These are phyloP conservation scores for Paracentrotus lividus DNA, from an alignment of 53 echinoderm and acorn worm species.

Conservation along the genomic window DNA sequence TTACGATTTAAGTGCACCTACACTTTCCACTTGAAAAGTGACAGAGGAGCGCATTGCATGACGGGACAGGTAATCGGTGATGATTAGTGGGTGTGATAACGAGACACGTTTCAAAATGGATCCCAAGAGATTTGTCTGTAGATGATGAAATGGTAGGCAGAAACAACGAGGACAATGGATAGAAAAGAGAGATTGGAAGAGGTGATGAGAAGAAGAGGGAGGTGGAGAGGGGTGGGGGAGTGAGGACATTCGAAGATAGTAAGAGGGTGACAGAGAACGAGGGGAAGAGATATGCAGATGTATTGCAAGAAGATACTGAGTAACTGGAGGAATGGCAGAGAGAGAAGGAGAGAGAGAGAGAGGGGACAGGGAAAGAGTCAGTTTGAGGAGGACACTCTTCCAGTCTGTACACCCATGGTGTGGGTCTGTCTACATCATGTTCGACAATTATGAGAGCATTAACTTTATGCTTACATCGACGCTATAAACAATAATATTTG, in stretches of 20 bases:
- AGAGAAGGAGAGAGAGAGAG: not conserved
- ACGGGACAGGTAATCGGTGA: not conserved
- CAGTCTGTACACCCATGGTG: no score
- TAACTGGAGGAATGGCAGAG: no score
- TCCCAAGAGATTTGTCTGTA: not conserved
- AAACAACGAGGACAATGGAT: not conserved
- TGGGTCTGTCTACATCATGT: no score
- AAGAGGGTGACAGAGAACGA: not conserved
- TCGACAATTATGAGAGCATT: no score
- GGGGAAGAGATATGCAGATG: not conserved
- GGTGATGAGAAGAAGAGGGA: no score
- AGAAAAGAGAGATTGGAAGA: not conserved
- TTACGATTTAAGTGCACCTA: not conserved
- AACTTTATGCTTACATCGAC: no score
- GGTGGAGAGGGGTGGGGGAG: not conserved
- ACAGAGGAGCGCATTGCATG: not conserved
- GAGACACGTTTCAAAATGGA: not conserved
- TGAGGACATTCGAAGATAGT: not conserved
- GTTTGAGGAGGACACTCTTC: no score
- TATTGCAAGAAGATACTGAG: no score
- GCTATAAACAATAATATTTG: no score
- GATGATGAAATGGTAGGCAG: not conserved
- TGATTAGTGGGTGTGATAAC: slow-evolving; percentile 13
- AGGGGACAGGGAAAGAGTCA: no score
- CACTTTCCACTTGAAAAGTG: not conserved